Percentiles rank a stretch among this genome's conserved stretches.
These are phyloP conservation scores for Tenodera sinensis DNA, from an alignment of 2,888 invertebrate species.

Conservation along the genomic window DNA sequence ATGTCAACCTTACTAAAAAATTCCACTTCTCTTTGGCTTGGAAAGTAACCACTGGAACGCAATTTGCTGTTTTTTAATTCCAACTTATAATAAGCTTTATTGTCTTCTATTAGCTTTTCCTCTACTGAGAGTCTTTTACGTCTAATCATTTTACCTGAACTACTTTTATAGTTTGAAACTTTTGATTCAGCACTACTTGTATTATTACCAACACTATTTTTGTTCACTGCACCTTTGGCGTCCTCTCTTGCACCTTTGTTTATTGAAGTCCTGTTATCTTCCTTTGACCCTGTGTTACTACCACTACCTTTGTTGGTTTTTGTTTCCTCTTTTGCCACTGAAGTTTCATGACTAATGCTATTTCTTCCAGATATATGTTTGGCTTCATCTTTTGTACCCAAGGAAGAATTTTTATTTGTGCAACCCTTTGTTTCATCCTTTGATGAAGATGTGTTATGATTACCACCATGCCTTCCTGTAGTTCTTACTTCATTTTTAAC, in stretches of 20 bases:
- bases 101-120: constrained; percentile 52
- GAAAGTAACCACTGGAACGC: constrained; percentile 50
- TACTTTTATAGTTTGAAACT: background rate
- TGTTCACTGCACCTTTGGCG: background rate
- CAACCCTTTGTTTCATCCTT: background rate
- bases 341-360: background rate
- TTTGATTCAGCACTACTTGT: background rate
- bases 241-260: background rate
- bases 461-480: background rate
- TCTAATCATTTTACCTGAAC: background rate
- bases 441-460: background rate
- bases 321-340: background rate
- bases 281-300: background rate
- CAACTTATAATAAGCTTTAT: constrained; percentile 65
- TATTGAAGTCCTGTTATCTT: background rate
- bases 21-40: constrained; percentile 7
- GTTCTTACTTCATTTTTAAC: background rate
- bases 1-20: constrained; percentile 22
- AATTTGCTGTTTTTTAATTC: constrained; percentile 67
- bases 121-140: constrained; percentile 48
- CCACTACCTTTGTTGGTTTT: background rate
- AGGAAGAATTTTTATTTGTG: background rate
- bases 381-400: background rate
- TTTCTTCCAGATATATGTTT: background rate
- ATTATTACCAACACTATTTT: background rate